These are phyloP conservation scores for Antedon bifida DNA, from an alignment of 35 echinoderm and acorn worm species.

Conservation along the genomic window DNA sequence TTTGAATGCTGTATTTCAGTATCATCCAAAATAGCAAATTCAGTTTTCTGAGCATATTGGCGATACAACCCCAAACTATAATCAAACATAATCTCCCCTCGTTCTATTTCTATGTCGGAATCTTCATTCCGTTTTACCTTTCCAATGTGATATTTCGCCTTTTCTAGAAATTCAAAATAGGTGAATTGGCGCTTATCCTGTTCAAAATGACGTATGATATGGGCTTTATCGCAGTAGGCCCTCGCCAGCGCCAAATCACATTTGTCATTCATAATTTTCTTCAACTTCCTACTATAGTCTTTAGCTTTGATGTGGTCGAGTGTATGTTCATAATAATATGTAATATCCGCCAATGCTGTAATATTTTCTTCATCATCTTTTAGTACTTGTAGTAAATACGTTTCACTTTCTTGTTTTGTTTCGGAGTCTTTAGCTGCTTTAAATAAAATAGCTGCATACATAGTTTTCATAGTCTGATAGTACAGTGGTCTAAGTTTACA, in stretches of 20 bases:
- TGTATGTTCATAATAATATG: neutral
- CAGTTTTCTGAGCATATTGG: constrained; percentile 34
- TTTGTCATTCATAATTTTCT: neutral
- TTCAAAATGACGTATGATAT: constrained; percentile 65
- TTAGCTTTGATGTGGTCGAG: neutral
- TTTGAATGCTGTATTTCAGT: neutral
- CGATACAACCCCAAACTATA: constrained; percentile 50
- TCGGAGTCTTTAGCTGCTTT: neutral
- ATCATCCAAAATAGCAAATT: neutral
- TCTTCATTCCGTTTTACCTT: neutral
- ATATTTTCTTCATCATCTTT: neutral
- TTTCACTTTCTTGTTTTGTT: neutral
- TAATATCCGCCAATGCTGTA: neutral
- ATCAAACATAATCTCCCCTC: constrained; percentile 70
- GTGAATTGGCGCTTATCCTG: constrained; percentile 61
- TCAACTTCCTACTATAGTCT: neutral
- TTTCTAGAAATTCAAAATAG: constrained; percentile 56
- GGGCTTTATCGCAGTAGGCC: constrained; percentile 51
- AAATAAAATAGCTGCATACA: neutral
- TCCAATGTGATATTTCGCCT: constrained; percentile 22
- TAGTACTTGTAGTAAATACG: neutral
- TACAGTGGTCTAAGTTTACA: neutral
- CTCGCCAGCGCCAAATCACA: constrained; percentile 17
- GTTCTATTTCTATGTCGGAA: constrained; percentile 22
- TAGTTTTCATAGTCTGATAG: neutral